Percentiles rank a stretch among this genome's conserved stretches.
These are phyloP conservation scores for Kryptopterus vitreolus DNA, from an alignment of 2,797 vertebrate species.

Conservation along the genomic window DNA sequence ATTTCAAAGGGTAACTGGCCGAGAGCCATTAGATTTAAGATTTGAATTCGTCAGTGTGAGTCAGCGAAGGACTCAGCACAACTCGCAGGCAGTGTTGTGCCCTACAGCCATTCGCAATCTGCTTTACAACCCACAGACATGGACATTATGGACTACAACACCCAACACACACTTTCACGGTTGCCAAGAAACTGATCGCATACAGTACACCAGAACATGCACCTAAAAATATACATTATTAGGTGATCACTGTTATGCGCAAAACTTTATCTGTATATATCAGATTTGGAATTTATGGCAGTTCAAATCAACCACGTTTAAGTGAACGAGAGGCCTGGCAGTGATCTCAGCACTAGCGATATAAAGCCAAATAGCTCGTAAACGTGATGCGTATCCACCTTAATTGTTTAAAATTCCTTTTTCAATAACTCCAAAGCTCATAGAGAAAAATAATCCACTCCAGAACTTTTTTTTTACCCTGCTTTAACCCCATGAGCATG, in stretches of 20 bases:
- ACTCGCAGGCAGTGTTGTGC: neutral
- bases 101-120: neutral
- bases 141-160: too few relatives aligned
- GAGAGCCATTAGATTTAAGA: neutral
- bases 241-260: too few relatives aligned
- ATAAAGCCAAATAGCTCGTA: neutral
- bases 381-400: neutral
- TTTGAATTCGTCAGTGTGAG: neutral
- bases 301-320: too few relatives aligned
- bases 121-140: too few relatives aligned
- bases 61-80: neutral
- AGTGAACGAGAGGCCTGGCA: too few relatives aligned
- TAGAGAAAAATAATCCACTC: constrained; percentile 9
- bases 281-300: too few relatives aligned
- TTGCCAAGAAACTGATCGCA: neutral
- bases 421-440: neutral
- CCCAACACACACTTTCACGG: too few relatives aligned
- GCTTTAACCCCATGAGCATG: constrained; percentile 30
- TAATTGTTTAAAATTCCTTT: neutral
- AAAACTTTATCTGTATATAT: too few relatives aligned
- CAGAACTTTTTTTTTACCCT: constrained; percentile 12
- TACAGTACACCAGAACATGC: neutral
- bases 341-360: neutral
- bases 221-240: too few relatives aligned
- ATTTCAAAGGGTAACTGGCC: too few relatives aligned